Conservation (phyloP, 2,113 vertebrate genomes). For the Thunnus maccoyii region DNA sequence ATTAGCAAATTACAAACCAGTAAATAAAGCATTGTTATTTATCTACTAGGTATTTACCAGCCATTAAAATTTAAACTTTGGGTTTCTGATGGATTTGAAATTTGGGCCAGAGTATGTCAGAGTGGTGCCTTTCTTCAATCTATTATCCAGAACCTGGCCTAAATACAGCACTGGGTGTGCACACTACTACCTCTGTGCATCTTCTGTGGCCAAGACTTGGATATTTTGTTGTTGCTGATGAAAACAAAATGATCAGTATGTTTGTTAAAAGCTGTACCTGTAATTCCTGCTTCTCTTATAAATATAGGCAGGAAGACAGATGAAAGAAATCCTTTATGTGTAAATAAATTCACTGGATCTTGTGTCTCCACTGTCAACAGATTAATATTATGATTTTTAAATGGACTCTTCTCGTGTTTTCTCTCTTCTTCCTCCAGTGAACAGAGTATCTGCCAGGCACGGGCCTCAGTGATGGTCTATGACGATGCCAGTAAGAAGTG, state of each 20-base stretch:
- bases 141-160: background rate
- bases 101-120: background rate
- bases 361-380: background rate
- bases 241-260: background rate
- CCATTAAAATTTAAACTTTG: background rate
- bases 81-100: background rate
- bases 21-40: too few species aligned
- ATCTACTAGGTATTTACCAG: too few species aligned
- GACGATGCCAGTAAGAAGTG: slow-evolving; percentile 99
- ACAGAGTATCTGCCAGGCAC: slow-evolving; percentile 99
- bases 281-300: background rate
- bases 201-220: background rate
- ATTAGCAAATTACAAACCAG: too few species aligned
- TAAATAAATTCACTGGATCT: background rate
- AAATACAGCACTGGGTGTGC: background rate
- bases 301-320: background rate
- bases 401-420: background rate
- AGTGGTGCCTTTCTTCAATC: background rate
- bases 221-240: background rate
- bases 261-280: background rate
- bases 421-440: slow-evolving; percentile 85
- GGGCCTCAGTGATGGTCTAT: slow-evolving; percentile 99
- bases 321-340: background rate
- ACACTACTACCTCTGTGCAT: background rate
- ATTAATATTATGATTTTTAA: background rate